Conservation (phyloP, 1,140 invertebrate species). For the Zaprionus nigranus region DNA sequence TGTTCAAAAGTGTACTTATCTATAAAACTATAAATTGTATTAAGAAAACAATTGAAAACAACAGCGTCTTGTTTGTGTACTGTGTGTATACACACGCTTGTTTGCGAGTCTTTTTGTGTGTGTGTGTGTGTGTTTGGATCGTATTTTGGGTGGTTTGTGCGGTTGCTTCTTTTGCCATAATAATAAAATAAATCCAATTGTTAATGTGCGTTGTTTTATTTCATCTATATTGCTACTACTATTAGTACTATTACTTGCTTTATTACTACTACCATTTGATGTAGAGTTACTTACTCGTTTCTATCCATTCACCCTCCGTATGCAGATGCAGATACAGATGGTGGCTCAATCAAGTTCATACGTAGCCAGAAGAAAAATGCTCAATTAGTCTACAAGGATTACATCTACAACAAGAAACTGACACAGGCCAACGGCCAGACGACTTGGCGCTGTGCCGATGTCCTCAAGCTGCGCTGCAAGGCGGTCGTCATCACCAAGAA, state of each 20-base stretch:
- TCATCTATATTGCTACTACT: slow-evolving; percentile 25
- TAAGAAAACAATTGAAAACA: not conserved
- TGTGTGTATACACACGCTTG: not conserved
- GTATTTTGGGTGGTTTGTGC: slow-evolving; percentile 21
- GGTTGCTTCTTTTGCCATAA: slow-evolving; percentile 39
- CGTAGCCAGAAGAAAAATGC: slow-evolving; percentile 82
- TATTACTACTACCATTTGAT: slow-evolving; percentile 1
- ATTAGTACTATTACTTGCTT: slow-evolving; percentile 29
- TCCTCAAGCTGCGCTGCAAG: slow-evolving; percentile 72
- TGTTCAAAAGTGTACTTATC: slow-evolving; percentile 6
- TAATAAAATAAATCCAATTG: slow-evolving; percentile 64
- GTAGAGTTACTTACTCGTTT: slow-evolving; percentile 25
- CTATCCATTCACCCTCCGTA: slow-evolving; percentile 21
- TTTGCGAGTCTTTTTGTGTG: not conserved
- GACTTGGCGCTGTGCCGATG: slow-evolving; percentile 76
- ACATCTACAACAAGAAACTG: slow-evolving; percentile 80
- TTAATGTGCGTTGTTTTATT: slow-evolving; percentile 70
- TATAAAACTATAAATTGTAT: not conserved
- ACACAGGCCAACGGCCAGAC: slow-evolving; percentile 80
- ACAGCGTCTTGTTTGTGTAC: not conserved
- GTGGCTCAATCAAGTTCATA: slow-evolving; percentile 61
- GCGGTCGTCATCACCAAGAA: slow-evolving; percentile 77
- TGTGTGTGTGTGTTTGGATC: not conserved
- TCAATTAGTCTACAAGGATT: slow-evolving; percentile 71
- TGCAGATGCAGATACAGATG: slow-evolving; percentile 47